A percentile compares a stretch with the other conserved stretches of the same genome.
Conservation (phyloP, 2,888 invertebrate genomes). For the Alsophila aescularia region DNA sequence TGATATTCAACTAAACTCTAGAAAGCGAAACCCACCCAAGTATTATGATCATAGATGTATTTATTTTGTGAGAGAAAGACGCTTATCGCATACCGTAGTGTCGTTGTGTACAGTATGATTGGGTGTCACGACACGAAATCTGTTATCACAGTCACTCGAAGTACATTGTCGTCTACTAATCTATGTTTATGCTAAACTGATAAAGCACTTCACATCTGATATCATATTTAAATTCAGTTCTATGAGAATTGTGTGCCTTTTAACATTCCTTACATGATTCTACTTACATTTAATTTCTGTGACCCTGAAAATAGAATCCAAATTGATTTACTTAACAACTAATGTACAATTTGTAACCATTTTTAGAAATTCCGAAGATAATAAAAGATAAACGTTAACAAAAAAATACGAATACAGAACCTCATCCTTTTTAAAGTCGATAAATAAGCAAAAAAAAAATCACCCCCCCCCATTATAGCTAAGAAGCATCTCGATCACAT, state of each 20-base stretch:
- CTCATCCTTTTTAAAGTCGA: no score
- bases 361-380: no score
- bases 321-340: no score
- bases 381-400: no score
- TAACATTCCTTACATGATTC: no score
- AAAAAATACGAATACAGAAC: no score
- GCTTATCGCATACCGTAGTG: slow-evolving; percentile 4
- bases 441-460: no score
- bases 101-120: slow-evolving; percentile 17
- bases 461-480: no score
- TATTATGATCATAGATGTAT: slow-evolving; percentile 13
- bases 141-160: slow-evolving; percentile 4
- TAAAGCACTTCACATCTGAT: slow-evolving; percentile 12
- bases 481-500: no score
- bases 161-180: slow-evolving; percentile 9
- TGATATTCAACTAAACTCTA: slow-evolving; percentile 5
- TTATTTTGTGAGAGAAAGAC: slow-evolving; percentile 11
- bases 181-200: slow-evolving; percentile 11
- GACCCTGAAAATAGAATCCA: no score
- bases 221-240: slow-evolving; percentile 10
- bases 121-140: slow-evolving; percentile 2
- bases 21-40: slow-evolving; percentile 15
- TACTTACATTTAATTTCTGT: no score
- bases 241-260: not conserved
- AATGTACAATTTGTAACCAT: no score